A percentile compares a stretch with the other conserved stretches of the same genome.
Conservation (phyloP, 2,797 vertebrate species). For the Acanthornis magna region DNA sequence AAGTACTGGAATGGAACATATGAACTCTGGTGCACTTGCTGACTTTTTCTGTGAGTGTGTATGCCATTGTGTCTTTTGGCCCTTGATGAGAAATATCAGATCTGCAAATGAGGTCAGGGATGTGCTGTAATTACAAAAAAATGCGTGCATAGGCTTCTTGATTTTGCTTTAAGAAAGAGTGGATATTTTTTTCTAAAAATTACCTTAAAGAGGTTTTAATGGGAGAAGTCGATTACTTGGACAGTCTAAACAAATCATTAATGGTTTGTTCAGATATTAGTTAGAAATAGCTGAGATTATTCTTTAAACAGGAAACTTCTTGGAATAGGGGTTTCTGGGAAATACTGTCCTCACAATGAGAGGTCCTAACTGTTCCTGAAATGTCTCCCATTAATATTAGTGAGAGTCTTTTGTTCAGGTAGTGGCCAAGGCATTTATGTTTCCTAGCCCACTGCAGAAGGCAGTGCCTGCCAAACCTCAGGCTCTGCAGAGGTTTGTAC, state of each 20-base stretch:
- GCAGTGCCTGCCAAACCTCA: not conserved
- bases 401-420: not conserved
- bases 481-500: not conserved
- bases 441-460: not conserved
- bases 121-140: not conserved
- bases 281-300: not conserved
- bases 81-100: not conserved
- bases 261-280: not conserved
- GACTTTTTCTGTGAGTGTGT: not conserved
- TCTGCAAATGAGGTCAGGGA: not conserved
- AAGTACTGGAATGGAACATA: not conserved
- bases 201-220: not conserved
- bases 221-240: not conserved
- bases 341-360: not conserved
- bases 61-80: not conserved
- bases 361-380: not conserved
- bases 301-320: not conserved
- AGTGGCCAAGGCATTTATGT: not conserved
- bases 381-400: not conserved
- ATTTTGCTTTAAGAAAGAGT: not conserved
- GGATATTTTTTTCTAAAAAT: not conserved
- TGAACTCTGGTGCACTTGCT: not conserved
- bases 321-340: not conserved
- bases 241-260: not conserved
- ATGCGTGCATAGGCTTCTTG: accelerated